Evolutionary conservation across 2,888 invertebrate genomes (phyloP).

Genomic region (Oscheius sp.): DNA sequence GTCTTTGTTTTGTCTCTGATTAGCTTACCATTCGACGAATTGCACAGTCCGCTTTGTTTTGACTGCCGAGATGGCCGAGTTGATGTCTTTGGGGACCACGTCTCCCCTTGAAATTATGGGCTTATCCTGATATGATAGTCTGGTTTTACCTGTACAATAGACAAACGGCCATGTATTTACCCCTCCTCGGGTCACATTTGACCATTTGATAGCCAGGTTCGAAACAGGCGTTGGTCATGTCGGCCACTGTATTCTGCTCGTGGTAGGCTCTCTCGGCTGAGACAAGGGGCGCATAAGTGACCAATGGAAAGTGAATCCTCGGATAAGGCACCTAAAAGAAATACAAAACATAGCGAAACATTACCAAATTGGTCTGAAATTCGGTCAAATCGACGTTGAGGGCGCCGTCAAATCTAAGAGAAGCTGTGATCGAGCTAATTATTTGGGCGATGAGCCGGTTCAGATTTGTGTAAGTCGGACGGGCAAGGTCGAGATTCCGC

Average conservation of each 20-base stretch:
- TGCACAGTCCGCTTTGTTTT: constrained; percentile 76
- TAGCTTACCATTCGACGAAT: constrained; percentile 79
- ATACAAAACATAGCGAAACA: not conserved
- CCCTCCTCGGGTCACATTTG: constrained; percentile 80
- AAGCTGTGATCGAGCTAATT: constrained; percentile 83
- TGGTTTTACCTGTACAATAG: constrained; percentile 94
- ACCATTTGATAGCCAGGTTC: constrained; percentile 82
- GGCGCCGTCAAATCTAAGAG: constrained; percentile 76
- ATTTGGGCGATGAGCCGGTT: constrained; percentile 95
- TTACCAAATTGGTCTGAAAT: constrained; percentile 77
- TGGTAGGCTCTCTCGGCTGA: constrained; percentile 73
- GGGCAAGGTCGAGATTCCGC: constrained; percentile 79
- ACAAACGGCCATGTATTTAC: constrained; percentile 82
- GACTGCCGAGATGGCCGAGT: constrained; percentile 73
- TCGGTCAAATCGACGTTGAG: constrained; percentile 77
- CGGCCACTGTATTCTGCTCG: constrained; percentile 79
- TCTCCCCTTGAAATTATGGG: constrained; percentile 81
- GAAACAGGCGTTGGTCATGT: constrained; percentile 92
- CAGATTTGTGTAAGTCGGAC: constrained; percentile 88
- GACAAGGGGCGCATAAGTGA: constrained; percentile 77
- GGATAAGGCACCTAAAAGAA: constrained; percentile 87
- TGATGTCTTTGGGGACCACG: constrained; percentile 83
- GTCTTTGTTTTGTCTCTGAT: not conserved
- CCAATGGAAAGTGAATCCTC: constrained; percentile 87
- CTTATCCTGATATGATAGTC: too few relatives aligned